These are phyloP conservation scores for Teleogryllus occipitalis DNA, from an alignment of 1,140 invertebrate species.

Conservation along the genomic window DNA sequence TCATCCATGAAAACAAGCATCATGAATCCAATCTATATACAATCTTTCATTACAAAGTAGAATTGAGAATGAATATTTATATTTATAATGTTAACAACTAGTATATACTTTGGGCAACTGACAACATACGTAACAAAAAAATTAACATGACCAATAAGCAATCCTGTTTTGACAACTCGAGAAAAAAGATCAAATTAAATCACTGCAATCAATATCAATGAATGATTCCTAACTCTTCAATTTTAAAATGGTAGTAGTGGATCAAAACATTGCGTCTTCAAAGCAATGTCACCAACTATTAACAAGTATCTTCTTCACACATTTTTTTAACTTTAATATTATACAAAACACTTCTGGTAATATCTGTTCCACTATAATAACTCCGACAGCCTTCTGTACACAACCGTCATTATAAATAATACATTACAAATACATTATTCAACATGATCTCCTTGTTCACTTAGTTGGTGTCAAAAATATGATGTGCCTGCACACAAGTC, in stretches of 20 bases:
- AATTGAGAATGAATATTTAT: neutral
- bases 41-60: neutral
- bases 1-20: neutral
- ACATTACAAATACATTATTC: conserved; percentile 6
- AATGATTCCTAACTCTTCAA: too few relatives aligned
- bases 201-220: too few relatives aligned
- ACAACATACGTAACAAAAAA: neutral
- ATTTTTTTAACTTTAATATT: neutral
- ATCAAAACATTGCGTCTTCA: too few relatives aligned
- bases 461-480: neutral
- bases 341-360: neutral
- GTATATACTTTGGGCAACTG: neutral
- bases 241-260: too few relatives aligned
- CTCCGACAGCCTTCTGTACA: neutral
- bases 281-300: neutral
- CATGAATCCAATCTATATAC: neutral
- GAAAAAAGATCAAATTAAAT: too few relatives aligned
- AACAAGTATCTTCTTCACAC: neutral
- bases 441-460: neutral
- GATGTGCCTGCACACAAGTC: neutral
- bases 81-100: neutral
- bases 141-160: neutral
- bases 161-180: too few relatives aligned
- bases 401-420: neutral
- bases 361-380: neutral